Evolutionary conservation across 2,797 vertebrate species (phyloP), one percentile per base, ranked within the genome.

Genomic region (Eremophila alpestris): DNA sequence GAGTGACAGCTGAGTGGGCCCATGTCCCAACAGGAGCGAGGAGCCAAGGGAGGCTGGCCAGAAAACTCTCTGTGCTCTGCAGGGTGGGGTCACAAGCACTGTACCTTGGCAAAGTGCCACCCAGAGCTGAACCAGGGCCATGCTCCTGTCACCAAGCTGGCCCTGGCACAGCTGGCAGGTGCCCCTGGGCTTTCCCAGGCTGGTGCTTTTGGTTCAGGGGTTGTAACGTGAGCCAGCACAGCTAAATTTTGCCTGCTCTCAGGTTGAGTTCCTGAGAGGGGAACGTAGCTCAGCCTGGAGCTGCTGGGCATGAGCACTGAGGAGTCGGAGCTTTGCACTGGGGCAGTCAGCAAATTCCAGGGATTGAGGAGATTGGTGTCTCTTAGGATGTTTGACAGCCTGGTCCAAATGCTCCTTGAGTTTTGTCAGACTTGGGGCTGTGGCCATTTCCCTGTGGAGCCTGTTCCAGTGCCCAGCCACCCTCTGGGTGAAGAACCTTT

Each of bases 271-370:
- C 34, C 65, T 0, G 2, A 24, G 34, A 78, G 36, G 3, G 17
- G 5, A 46, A n/a, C 0, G 0, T 0, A 43, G 27, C 26, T 63
- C 32, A 20, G 29, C 11, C 38, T 16, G 16, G 46, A 56, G 63
- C 52, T 75, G 46, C 29, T 77, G 55, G 59, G 4, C n/a, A 0
- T 0, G 30, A 43, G 54, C 13, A 3, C 27, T 9, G 74, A 41
- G 49, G 20, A 48, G 49, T 22, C 45, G 20, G 55, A 48, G 26
- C 23, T 23, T 11, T 49, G 56, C 48, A 67, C 55, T 1, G 6
- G 38, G 20, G 18, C 40, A 23, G 23, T 15, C 40, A 64, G 60
- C 17, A 85, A 22, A 63, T 7, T 48, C 59, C 30, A n/a, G 49
- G 56, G 40, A n/a, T 2, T n/a, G 36, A 38, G 65, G 38, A 49